Evolutionary conservation across 2,888 invertebrate species (phyloP), one percentile per base, ranked within the genome.

Genomic region (Macrophya alboannulata): DNA sequence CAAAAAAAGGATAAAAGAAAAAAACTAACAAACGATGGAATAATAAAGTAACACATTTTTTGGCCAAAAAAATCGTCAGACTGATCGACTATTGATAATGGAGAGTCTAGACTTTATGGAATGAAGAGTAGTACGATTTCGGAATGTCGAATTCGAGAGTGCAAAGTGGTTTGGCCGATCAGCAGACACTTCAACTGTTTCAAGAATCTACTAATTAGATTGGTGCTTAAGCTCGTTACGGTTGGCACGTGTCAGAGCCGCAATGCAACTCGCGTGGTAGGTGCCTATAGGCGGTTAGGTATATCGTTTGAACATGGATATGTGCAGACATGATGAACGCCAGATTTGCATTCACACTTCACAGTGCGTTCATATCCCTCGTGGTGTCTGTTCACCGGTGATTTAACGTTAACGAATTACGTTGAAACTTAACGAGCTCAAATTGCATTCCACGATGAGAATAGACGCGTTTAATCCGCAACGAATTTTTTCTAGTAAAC

Each of bases 261-360:
- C 40, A 12, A 45, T 45, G 72, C n/a, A 74, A 43, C n/a, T 9
- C 31, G 25, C 55, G 17, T 55, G 21, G 15, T 31, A 55, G 31
- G 37, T 21, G 9, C 43, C 10, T 72, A 43, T n/a, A 9, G 5
- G 43, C 43, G 10, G 37, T 43, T n/a, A 72, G 72, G n/a, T 43
- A 72, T 37, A 71, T 37, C 25, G 62, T 62, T 21, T 21, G 10
- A 31, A 62, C 25, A 21, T 62, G 25, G 62, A 62, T 25, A 62
- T 62, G 12, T 40, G 71, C 17, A 74, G 45, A 74, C 43, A 25
- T 9, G 55, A 48, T 15, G 51, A 51, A 31, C 31, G 15, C 15
- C 15, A 37, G 77, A 77, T 77, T 77, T 77, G 77, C 77, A 77
- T 77, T 55, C 55, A 25, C 77, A 77, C 48, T 77, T 37, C 55